Base-by-base conservation (phyloP, 1,140 invertebrate genomes). In the Mercenaria mercenaria region DNA sequence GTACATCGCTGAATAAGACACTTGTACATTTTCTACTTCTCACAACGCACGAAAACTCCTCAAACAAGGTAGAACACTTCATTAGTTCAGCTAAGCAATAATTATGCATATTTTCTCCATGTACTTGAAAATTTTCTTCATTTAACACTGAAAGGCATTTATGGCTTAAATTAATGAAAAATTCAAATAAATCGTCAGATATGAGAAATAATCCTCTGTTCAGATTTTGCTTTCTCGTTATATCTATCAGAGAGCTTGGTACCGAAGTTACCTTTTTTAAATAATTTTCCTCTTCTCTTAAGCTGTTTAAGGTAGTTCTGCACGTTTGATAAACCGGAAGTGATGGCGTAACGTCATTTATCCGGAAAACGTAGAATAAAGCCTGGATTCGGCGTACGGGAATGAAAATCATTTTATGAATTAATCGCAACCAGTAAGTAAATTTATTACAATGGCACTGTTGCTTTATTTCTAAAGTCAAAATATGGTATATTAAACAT, bases 221-320 rank as follows among this genome's bases (percentile, higher is more conserved):
- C 29, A 52, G 11, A 39, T 52, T 39, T 61, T 82, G 79, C 59
- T 37, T 61, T 59, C 79, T 26, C 20, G 18, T 82, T 37, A 82
- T 26, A 82, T 82, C 79, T n/a, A 61, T 11, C 26, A 82, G 41
- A 50, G 79, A 61, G n/a, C 61, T 26, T 23, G 50, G n/a, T 13
- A 32, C 56, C 15, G 23, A 50, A 13, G 79, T 82, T 23, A 32
- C 52, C 37, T 26, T 10, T 18, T 37, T 15, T 39, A 82, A 59
- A 82, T 59, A 61, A 13, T 82, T 15, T 82, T 82, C 79, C 47
- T 81, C 32, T 81, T 59, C 79, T 39, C 52, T 59, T 61, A 82
- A 56, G 50, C 32, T 79, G 59, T 82, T 56, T 69, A 69, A n/a
- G n/a, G n/a, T n/a, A n/a, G n/a, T n/a, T n/a, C n/a, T n/a, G n/a